Conservation (phyloP, 2,888 invertebrate genomes). For the Chouioia cunea region DNA sequence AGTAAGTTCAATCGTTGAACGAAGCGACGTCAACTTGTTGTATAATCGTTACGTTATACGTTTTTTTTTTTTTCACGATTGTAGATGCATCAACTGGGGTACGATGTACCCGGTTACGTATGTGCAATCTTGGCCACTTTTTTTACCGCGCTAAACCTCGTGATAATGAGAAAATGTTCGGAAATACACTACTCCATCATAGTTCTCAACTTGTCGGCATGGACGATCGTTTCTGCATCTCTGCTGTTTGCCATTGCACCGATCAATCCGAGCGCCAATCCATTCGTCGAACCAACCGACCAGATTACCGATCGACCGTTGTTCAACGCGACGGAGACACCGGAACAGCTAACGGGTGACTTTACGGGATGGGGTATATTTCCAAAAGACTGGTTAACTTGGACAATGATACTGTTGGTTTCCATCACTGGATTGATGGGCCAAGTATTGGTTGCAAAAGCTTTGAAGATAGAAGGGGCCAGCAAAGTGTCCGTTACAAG, state of each 20-base stretch:
- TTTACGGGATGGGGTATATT: slow-evolving; percentile 34
- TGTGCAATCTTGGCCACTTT: slow-evolving; percentile 68
- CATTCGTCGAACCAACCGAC: not conserved
- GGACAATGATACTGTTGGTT: slow-evolving; percentile 60
- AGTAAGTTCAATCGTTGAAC: slow-evolving; percentile 50
- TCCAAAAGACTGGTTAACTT: slow-evolving; percentile 60
- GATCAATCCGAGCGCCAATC: slow-evolving; percentile 40
- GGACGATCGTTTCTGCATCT: slow-evolving; percentile 64
- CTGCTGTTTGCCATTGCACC: slow-evolving; percentile 60
- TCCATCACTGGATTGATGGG: slow-evolving; percentile 66
- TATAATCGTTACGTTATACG: too few relatives aligned
- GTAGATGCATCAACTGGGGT: slow-evolving; percentile 44
- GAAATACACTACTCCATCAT: slow-evolving; percentile 69
- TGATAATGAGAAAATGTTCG: slow-evolving; percentile 69
- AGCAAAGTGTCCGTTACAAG: slow-evolving; percentile 69
- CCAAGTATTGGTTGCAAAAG: slow-evolving; percentile 68
- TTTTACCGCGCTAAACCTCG: slow-evolving; percentile 69
- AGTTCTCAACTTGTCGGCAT: slow-evolving; percentile 67
- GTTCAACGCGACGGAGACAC: too few relatives aligned
- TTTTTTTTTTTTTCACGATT: too few relatives aligned
- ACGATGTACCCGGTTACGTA: slow-evolving; percentile 67
- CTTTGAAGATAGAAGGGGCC: slow-evolving; percentile 69
- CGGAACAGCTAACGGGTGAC: too few relatives aligned
- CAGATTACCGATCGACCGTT: too few relatives aligned
- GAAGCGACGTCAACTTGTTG: too few relatives aligned